Conservation (phyloP, 1,140 invertebrate species). For the Bombyx mandarina region DNA sequence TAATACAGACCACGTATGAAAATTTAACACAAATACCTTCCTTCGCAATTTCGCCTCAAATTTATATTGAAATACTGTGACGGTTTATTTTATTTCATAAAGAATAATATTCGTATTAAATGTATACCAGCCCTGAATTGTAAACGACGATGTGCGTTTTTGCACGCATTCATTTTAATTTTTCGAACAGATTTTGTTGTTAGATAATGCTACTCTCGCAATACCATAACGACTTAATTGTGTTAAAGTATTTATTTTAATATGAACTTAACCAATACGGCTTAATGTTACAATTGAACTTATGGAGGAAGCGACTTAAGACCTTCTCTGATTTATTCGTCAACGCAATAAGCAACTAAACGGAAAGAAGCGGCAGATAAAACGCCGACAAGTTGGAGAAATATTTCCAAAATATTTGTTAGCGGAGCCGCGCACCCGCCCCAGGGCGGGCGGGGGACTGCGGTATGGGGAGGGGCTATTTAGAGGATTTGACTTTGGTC, state of each 20-base stretch:
- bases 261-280: background rate
- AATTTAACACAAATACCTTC: no score
- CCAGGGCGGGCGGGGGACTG: constrained; percentile 18
- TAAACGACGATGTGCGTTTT: constrained; percentile 39
- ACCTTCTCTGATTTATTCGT: no score
- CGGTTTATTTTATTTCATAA: no score
- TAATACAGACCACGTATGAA: no score
- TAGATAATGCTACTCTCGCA: constrained; percentile 45
- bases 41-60: no score
- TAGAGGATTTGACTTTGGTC: no score
- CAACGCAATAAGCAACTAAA: constrained; percentile 48
- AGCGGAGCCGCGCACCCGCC: constrained; percentile 42
- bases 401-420: constrained; percentile 71
- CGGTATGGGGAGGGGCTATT: no score
- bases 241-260: no score
- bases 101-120: no score
- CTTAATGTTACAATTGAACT: constrained; percentile 8
- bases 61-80: no score
- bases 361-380: constrained; percentile 68
- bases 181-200: constrained; percentile 63
- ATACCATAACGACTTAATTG: constrained; percentile 14
- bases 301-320: no score
- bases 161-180: constrained; percentile 60
- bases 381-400: constrained; percentile 67
- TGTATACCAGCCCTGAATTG: constrained; percentile 45